Percentiles rank a stretch among this genome's conserved stretches.
These are phyloP conservation scores for Nemapogon koenigi DNA, from an alignment of 2,888 invertebrate genomes.

Conservation along the genomic window DNA sequence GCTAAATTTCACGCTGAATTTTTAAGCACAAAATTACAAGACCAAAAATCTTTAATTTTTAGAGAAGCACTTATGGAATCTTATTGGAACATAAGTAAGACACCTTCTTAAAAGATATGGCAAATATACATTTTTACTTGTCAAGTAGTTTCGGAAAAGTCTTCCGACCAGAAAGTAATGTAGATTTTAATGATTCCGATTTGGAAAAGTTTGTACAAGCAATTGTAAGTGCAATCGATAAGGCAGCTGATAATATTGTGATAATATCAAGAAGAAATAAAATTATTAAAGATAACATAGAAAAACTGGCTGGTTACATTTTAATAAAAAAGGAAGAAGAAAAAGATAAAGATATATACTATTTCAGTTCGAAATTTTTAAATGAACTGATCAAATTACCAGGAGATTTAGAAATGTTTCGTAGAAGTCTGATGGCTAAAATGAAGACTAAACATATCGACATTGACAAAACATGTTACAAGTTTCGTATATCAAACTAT, in stretches of 20 bases:
- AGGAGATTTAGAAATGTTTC: too few relatives aligned
- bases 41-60: neutral
- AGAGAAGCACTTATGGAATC: neutral
- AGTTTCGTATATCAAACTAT: neutral
- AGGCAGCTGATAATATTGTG: too few relatives aligned
- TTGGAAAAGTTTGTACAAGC: neutral
- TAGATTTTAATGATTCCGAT: neutral
- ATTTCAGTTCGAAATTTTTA: too few relatives aligned
- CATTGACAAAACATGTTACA: neutral
- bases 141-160: too few relatives aligned
- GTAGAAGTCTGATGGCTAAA: too few relatives aligned
- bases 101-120: neutral
- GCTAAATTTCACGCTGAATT: neutral
- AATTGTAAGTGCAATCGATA: neutral
- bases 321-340: too few relatives aligned
- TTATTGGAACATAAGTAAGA: neutral
- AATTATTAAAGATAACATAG: too few relatives aligned
- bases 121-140: neutral
- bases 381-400: too few relatives aligned
- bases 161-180: too few relatives aligned
- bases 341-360: too few relatives aligned
- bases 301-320: too few relatives aligned
- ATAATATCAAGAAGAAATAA: too few relatives aligned
- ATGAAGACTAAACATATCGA: neutral
- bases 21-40: neutral